These are phyloP conservation scores for Athalia cordata DNA, from an alignment of 2,888 invertebrate species.

Conservation along the genomic window DNA sequence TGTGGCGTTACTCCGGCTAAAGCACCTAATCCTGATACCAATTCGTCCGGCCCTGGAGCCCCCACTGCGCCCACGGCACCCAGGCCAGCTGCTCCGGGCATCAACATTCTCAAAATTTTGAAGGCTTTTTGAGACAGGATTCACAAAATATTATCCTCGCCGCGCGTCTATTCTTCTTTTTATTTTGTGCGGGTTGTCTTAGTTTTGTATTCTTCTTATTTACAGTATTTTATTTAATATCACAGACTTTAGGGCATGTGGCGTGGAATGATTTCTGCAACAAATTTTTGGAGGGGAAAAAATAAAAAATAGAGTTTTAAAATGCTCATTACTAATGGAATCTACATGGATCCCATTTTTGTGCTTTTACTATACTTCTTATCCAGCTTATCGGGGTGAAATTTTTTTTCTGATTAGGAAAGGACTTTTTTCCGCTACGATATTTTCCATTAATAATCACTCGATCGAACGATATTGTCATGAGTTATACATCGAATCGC, in stretches of 20 bases:
- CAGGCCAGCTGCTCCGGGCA: constrained; percentile 76
- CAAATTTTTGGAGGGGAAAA: constrained; percentile 15
- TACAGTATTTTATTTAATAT: constrained; percentile 48
- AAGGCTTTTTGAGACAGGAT: constrained; percentile 55
- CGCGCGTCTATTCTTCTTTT: constrained; percentile 51
- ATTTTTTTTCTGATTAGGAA: not conserved
- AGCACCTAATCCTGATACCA: constrained; percentile 77
- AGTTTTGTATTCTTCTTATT: constrained; percentile 14
- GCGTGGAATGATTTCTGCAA: constrained; percentile 50
- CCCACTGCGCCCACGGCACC: constrained; percentile 72
- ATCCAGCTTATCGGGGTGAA: not conserved
- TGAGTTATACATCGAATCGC: too few relatives aligned
- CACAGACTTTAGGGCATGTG: constrained; percentile 54
- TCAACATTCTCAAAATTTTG: constrained; percentile 74
- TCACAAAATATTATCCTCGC: constrained; percentile 23
- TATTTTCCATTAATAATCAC: too few relatives aligned
- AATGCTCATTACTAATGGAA: too few relatives aligned
- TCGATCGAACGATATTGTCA: too few relatives aligned
- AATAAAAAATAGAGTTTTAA: not conserved
- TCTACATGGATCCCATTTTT: not conserved
- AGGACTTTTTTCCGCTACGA: too few relatives aligned
- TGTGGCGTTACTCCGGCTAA: constrained; percentile 78
- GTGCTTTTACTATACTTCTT: not conserved
- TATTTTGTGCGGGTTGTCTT: constrained; percentile 3
- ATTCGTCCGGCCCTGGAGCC: constrained; percentile 78